phyloP scores from a whole-genome alignment of 2,797 vertebrate genomes.

The Pseudomugil gertrudae region DNA sequence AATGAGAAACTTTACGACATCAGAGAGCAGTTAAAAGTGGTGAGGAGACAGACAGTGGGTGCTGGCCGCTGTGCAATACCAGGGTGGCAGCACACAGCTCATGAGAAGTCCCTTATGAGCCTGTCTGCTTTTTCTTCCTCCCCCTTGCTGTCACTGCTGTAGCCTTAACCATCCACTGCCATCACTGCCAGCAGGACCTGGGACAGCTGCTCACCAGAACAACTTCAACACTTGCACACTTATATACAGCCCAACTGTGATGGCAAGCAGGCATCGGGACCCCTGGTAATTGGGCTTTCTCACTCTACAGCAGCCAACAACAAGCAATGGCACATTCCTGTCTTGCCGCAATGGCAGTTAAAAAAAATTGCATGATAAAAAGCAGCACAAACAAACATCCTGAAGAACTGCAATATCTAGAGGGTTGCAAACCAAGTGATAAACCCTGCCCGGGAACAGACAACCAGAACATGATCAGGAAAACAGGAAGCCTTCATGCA shows the following conservation, averaged over 20 bases:
- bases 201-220: conserved; percentile 79
- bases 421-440: conserved; percentile 66
- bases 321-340: conserved; percentile 80
- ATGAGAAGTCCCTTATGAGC: conserved; percentile 66
- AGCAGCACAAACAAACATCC: conserved; percentile 80
- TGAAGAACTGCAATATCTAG: conserved; percentile 67
- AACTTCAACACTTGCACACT: conserved; percentile 35
- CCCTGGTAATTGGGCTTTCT: conserved; percentile 80
- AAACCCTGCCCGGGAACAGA: conserved; percentile 65
- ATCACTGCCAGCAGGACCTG: conserved; percentile 58
- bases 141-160: conserved; percentile 57
- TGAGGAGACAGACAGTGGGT: conserved; percentile 65
- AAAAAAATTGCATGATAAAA: conserved; percentile 73
- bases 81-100: conserved; percentile 68
- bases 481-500: conserved; percentile 74
- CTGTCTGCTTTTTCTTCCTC: conserved; percentile 62
- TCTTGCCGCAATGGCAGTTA: conserved; percentile 78
- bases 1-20: conserved; percentile 72
- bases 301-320: conserved; percentile 75
- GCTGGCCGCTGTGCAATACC: conserved; percentile 60
- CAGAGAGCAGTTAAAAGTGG: conserved; percentile 73
- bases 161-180: conserved; percentile 61
- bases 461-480: conserved; percentile 57
- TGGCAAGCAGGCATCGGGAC: conserved; percentile 64
- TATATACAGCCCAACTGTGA: conserved; percentile 38